Evolutionary conservation across 1,140 invertebrate species (phyloP), one percentile per base, ranked within the genome.

Genomic region (Dermatophagoides farinae): DNA sequence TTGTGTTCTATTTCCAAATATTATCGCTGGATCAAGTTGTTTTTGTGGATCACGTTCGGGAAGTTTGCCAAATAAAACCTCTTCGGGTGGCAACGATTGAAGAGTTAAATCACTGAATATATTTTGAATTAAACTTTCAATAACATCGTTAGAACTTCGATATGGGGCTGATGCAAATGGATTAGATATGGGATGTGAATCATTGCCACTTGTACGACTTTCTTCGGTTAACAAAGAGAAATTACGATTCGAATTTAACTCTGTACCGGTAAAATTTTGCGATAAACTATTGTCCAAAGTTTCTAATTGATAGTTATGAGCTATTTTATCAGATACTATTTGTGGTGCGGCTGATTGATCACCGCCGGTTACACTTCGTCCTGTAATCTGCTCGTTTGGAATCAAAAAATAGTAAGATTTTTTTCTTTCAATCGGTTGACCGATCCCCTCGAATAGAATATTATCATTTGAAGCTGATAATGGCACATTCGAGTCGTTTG

Each of bases 51-150:
- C 41, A 43, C 18, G 16, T 50, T 50, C 10, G 39, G 53, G 53
- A 18, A 55, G 31, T 55, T 14, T 14, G 9, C 53, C 53, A 23
- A 55, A 55, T 18, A 55, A 20, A 14, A 55, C 14, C 2, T 55
- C 53, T 55, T 55, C 53, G 1, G 53, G 53, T n/a, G 53, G 53
- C 39, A 55, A 23, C 12, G 53, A 55, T 25, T 55, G 53, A 11
- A 55, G 53, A 44, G 10, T 23, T 11, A 55, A 18, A 25, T 55
- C 25, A 11, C 38, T 23, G 41, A 55, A 55, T 11, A 55, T 38
- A 14, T 40, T 55, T 11, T 16, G 1, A 40, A 55, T 55, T 23
- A 55, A 23, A 14, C 14, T 25, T n/a, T 55, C 12, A 25, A 55
- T 55, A 12, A 23, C 25, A 12, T 55, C 53, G 12, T 14, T 55